Evolutionary conservation across 2,888 invertebrate species (phyloP).

Genomic region (Choreutis nemorana): DNA sequence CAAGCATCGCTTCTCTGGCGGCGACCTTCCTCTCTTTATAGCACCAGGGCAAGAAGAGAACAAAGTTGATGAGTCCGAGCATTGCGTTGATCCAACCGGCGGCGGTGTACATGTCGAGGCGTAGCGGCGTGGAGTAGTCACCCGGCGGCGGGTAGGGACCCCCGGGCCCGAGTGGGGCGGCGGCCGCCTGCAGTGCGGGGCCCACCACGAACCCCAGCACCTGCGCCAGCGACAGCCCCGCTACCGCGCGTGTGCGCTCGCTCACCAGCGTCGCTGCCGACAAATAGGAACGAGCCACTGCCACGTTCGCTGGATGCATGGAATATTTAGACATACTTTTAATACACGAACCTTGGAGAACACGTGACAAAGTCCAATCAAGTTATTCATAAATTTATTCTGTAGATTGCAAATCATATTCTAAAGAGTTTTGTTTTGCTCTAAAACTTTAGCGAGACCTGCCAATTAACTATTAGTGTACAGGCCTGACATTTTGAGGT

Average conservation of each 20-base stretch:
- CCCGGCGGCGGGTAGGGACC: slow-evolving; percentile 47
- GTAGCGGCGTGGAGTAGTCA: slow-evolving; percentile 57
- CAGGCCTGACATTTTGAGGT: too few relatives aligned
- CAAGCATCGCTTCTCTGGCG: slow-evolving; percentile 78
- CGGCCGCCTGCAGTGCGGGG: slow-evolving; percentile 82
- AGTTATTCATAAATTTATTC: too few relatives aligned
- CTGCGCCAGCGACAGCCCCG: slow-evolving; percentile 84
- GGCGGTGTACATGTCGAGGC: slow-evolving; percentile 88
- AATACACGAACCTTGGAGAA: too few relatives aligned
- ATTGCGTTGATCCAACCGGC: slow-evolving; percentile 86
- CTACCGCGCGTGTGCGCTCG: slow-evolving; percentile 85
- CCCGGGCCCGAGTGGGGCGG: slow-evolving; percentile 77
- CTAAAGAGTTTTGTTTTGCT: too few relatives aligned
- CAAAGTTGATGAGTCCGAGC: slow-evolving; percentile 75
- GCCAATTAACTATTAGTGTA: too few relatives aligned
- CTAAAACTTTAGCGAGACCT: too few relatives aligned
- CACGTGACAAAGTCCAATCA: too few relatives aligned
- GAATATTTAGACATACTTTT: too few relatives aligned
- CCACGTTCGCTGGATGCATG: slow-evolving; percentile 77
- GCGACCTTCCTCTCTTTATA: slow-evolving; percentile 83
- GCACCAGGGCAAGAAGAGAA: slow-evolving; percentile 76
- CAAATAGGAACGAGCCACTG: slow-evolving; percentile 83
- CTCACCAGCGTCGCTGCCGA: slow-evolving; percentile 82
- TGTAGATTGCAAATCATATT: too few relatives aligned
- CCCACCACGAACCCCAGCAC: slow-evolving; percentile 88